Conservation (phyloP, 1,140 invertebrate species). For the Atta colombica region DNA sequence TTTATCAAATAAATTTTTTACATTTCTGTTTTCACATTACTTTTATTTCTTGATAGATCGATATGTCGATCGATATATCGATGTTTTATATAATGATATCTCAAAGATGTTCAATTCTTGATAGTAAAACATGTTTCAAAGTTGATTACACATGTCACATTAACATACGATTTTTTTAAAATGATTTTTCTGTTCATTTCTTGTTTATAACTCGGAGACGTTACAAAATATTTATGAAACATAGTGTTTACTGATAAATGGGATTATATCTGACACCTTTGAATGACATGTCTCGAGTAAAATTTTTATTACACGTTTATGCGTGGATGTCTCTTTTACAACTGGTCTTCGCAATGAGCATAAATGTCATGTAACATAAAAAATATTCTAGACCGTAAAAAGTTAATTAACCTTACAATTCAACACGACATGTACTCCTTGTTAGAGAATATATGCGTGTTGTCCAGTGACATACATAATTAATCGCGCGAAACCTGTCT, state of each 20-base stretch:
- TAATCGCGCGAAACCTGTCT: constrained; percentile 47
- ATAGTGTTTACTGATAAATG: constrained; percentile 7
- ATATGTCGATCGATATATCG: too few species aligned
- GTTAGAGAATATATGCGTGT: constrained; percentile 12
- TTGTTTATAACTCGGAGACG: too few species aligned
- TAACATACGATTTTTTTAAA: not conserved
- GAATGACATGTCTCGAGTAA: constrained; percentile 4
- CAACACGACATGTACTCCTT: constrained; percentile 9
- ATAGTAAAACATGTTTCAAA: not conserved
- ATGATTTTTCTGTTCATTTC: not conserved
- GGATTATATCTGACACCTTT: not conserved
- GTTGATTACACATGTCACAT: not conserved
- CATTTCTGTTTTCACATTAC: not conserved
- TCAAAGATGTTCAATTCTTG: not conserved
- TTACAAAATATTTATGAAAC: constrained; percentile 1
- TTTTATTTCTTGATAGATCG: not conserved
- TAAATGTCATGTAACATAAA: constrained; percentile 25
- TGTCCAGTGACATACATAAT: constrained; percentile 49
- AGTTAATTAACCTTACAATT: constrained; percentile 50
- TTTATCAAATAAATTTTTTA: not conserved
- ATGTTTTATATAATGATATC: not conserved
- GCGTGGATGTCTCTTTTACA: constrained; percentile 34
- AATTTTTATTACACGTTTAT: constrained; percentile 14
- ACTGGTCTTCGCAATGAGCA: not conserved
- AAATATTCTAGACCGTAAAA: constrained; percentile 32